Base-by-base conservation (phyloP, 2,113 vertebrate genomes). In the Amblyopsis rosae region DNA sequence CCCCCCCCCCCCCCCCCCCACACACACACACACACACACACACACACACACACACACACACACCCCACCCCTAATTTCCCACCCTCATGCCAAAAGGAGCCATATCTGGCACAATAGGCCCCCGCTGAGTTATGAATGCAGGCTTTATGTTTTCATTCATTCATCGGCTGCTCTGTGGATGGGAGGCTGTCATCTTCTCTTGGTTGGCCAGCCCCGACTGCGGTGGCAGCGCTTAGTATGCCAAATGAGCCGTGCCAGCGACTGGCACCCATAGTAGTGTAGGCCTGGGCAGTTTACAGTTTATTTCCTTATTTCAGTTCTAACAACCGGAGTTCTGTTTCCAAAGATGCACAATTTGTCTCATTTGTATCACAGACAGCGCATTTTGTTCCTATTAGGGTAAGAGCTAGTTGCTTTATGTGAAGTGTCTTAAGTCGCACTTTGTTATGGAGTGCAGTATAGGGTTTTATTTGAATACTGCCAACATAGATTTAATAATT, bases 91-190 rank as follows among this genome's bases (percentile, higher is more conserved):
- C 26, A 26, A 62, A 75, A 83, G 17, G n/a, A 67, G 45, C 58
- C 48, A 46, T 46, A 69, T 59, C 59, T 71, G 45, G 26, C 4
- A 72, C 54, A 80, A 70, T 64, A 54, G 69, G 50, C 61, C 32
- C 62, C 70, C 61, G 12, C 56, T 73, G 73, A 69, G 60, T 32
- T 12, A 68, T 79, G 67, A 80, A 79, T 75, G 67, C 65, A 1
- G 33, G 70, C 67, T 73, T 76, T 69, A 71, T 78, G 65, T 73
- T 65, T 69, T 76, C 49, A 75, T 72, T 78, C 62, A 62, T 62
- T 12, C 0, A 1, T 63, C 49, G 56, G 54, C 58, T 62, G 48
- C 61, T 75, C 56, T 17, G 16, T 41, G 35, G 71, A 67, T 4
- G 3, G 47, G 58, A 41, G 64, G 35, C 59, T 69, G 66, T 76